phyloP scores from a whole-genome alignment of 2,797 vertebrate genomes.

The Ptychobarbus kaznakovi region DNA sequence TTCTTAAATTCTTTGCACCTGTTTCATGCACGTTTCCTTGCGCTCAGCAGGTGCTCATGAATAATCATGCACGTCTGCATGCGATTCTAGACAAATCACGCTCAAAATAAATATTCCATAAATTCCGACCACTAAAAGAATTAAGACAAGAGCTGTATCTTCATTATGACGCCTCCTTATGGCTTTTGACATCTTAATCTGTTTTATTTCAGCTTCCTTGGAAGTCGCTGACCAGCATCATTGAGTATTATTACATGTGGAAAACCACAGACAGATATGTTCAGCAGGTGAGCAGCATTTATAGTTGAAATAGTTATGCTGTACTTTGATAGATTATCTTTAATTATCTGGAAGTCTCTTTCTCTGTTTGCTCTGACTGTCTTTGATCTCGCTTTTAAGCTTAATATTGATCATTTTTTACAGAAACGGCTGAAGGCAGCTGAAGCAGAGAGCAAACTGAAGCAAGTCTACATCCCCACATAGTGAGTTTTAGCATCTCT shows the following conservation, averaged over 20 bases:
- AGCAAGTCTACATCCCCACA: conserved; percentile 98
- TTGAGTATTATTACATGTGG: conserved; percentile 93
- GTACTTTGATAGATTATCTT: not conserved
- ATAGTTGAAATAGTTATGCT: not conserved
- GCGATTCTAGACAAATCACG: conserved; percentile 16
- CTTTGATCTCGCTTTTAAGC: conserved; percentile 7
- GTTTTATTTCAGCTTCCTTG: conserved; percentile 78
- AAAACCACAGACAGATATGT: conserved; percentile 91
- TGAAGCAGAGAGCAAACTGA: conserved; percentile 97
- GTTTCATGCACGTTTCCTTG: conserved; percentile 15
- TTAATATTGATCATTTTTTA: conserved; percentile 35
- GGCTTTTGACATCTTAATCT: not conserved
- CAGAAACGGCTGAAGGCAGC: conserved; percentile 98
- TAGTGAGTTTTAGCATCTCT: conserved; percentile 86
- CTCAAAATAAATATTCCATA: conserved; percentile 39
- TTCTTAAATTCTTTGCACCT: conserved; percentile 35
- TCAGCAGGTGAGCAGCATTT: conserved; percentile 80
- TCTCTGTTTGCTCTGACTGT: conserved; percentile 2
- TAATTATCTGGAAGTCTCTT: not conserved
- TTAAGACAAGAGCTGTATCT: not conserved
- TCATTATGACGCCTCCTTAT: not conserved
- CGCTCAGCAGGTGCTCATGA: conserved; percentile 73
- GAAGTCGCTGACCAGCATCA: conserved; percentile 90
- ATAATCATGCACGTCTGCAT: conserved; percentile 68
- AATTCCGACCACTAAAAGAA: conserved; percentile 16